Evolutionary conservation across 2,888 invertebrate species (phyloP).

Genomic region (Leistus spinibarbis): DNA sequence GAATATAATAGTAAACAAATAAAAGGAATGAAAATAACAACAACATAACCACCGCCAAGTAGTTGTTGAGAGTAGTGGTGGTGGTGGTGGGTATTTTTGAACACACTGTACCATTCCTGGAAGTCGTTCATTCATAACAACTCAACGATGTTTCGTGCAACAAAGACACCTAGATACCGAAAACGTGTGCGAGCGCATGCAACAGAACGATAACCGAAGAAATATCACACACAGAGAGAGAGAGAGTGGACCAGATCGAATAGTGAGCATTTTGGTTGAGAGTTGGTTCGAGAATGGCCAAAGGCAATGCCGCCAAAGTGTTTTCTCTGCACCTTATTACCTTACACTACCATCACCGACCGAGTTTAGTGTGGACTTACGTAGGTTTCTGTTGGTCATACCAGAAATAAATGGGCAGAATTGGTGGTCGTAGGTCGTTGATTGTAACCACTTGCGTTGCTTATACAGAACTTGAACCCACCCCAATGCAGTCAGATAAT

Average conservation of each 20-base stretch:
- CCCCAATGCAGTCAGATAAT: slow-evolving; percentile 36
- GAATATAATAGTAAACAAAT: slow-evolving; percentile 39
- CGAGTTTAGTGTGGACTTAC: background rate
- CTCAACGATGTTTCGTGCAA: slow-evolving; percentile 42
- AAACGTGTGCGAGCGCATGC: slow-evolving; percentile 5
- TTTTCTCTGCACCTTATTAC: slow-evolving; percentile 48
- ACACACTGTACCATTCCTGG: slow-evolving; percentile 45
- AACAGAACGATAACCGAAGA: slow-evolving; percentile 41
- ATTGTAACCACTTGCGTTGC: background rate
- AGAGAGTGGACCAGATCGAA: slow-evolving; percentile 8
- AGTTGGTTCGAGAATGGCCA: slow-evolving; percentile 5
- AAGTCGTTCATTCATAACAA: slow-evolving; percentile 49
- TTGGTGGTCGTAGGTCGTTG: slow-evolving; percentile 12
- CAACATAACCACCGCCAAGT: background rate
- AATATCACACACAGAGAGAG: slow-evolving; percentile 42
- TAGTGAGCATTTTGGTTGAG: background rate
- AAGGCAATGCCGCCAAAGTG: slow-evolving; percentile 47
- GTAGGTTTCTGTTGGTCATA: background rate
- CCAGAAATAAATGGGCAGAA: background rate
- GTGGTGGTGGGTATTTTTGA: slow-evolving; percentile 36
- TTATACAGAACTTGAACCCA: slow-evolving; percentile 30
- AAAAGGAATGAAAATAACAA: slow-evolving; percentile 22
- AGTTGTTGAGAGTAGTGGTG: background rate
- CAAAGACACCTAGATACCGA: slow-evolving; percentile 25
- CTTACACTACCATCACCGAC: slow-evolving; percentile 11